Evolutionary conservation across 2,797 vertebrate genomes (phyloP), one percentile per base, ranked within the genome.

Genomic region (Catharus ustulatus): DNA sequence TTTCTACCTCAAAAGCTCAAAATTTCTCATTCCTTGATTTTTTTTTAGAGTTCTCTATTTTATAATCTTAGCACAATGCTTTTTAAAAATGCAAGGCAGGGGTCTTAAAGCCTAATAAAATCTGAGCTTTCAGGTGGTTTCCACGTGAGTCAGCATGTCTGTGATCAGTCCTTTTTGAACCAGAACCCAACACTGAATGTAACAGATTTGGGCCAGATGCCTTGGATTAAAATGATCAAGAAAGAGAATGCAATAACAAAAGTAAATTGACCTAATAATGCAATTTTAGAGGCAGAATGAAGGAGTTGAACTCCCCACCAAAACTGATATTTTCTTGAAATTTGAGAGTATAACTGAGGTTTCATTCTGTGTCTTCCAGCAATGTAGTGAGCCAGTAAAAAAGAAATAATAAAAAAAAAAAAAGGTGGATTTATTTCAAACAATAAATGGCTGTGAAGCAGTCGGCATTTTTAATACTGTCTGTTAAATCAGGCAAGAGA

Each of bases 161-260:
- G 42, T 81, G 49, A 84, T 75, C 32, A 38, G 27, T 29, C n/a
- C 51, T 86, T 86, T 88, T 68, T 81, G 80, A 86, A 86, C 36
- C 51, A 86, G 69, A 75, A 78, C 13, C 24, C 59, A 64, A 5
- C 27, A 72, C 27, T 62, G 62, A 58, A 81, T 72, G 21, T 20
- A 91, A 72, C 11, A 72, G 30, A 92, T 88, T 88, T 4, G 5
- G 52, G 55, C 27, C 67, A 92, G 48, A 73, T 79, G 51, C 18
- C 36, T 87, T 79, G 59, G 36, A 89, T 89, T 94, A 90, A 89
- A 93, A 78, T 38, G 22, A 81, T 66, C 80, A 87, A 87, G 71
- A 77, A 92, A 76, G 5, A 73, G 66, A 93, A 73, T n/a, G 49
- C 36, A 90, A 30, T 69, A 89, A 82, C 45, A 82, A 43, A 90